These are phyloP conservation scores for Theocolax elegans DNA, from an alignment of 1,140 invertebrate species.

Conservation along the genomic window DNA sequence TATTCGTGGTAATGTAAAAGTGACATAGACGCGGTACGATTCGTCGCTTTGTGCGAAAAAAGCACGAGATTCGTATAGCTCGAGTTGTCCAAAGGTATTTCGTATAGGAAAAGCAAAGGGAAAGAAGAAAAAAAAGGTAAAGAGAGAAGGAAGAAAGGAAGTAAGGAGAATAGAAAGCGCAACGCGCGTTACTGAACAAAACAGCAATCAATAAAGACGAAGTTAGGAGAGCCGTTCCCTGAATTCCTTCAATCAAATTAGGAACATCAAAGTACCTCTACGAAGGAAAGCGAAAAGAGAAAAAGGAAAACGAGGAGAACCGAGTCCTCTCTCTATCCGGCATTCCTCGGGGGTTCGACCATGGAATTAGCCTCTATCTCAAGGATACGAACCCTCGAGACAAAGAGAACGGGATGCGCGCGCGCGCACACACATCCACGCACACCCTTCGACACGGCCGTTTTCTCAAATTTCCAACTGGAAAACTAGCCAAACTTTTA, in stretches of 20 bases:
- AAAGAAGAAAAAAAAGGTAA: background rate
- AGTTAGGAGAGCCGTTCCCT: constrained; percentile 61
- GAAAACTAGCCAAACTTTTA: constrained; percentile 27
- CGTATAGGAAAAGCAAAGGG: too few species aligned
- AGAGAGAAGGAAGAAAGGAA: background rate
- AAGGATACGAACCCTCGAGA: constrained; percentile 62
- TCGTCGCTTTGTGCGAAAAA: background rate
- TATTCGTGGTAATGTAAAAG: too few species aligned
- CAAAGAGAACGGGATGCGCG: constrained; percentile 62
- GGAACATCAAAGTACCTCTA: constrained; percentile 67
- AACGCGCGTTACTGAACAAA: constrained; percentile 54
- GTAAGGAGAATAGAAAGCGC: constrained; percentile 29
- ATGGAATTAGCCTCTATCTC: constrained; percentile 67
- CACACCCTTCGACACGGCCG: constrained; percentile 28
- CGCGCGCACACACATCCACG: too few species aligned
- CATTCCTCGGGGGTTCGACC: constrained; percentile 63
- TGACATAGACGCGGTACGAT: too few species aligned
- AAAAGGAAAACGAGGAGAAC: constrained; percentile 49
- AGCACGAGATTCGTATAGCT: background rate
- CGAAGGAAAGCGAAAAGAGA: constrained; percentile 56
- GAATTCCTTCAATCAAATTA: constrained; percentile 70
- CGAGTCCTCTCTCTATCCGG: constrained; percentile 41
- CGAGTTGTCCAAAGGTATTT: background rate
- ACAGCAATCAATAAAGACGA: constrained; percentile 67
- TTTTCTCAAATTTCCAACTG: constrained; percentile 38